Base-by-base conservation (phyloP, 2,797 vertebrate genomes). In the Bradypus variegatus region DNA sequence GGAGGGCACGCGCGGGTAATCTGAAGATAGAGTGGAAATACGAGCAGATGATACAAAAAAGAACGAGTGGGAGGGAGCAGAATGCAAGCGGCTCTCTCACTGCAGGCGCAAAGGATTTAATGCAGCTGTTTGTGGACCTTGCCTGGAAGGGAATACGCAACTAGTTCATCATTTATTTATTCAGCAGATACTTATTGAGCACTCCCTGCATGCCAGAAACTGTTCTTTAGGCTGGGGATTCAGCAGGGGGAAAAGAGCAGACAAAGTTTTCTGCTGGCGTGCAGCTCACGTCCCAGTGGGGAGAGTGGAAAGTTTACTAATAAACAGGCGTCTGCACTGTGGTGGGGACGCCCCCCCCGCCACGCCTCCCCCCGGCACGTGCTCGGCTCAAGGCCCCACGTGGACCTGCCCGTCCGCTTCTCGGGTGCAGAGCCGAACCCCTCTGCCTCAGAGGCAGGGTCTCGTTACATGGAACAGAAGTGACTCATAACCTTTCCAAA, bases 61-160 rank as follows among this genome's bases (percentile, higher is more conserved):
- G 8, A 45, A 45, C 41, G 55, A 19, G 18, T 16, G 55, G 16
- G 16, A 18, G 15, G 55, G 18, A 19, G 41, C 41, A 45, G 41
- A 45, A 45, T 45, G 41, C 41, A 45, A 45, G 41, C 41, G 4
- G 41, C 41, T 8, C 6, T 45, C 41, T 45, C 41, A 45, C 41
- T 19, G 55, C 55, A 19, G 5, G 4, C 5, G 16, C 16, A 19
- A 1, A 19, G 55, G 55, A 5, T 27, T 4, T 7, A n/a, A 14
- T 16, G 6, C 3, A 11, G 77, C 38, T 1, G 50, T 29, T 19
- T 19, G 5, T 4, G 11, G n/a, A 33, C 70, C 2, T 33, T 18
- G 48, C 31, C 67, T 31, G 8, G 9, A 31, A 19, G 53, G 25
- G 53, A 3, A 45, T 0, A n/a, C 0, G 3, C 2, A n/a, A 18